Conservation (phyloP, 2,888 invertebrate genomes). For the Noctuana brunneofusca region DNA sequence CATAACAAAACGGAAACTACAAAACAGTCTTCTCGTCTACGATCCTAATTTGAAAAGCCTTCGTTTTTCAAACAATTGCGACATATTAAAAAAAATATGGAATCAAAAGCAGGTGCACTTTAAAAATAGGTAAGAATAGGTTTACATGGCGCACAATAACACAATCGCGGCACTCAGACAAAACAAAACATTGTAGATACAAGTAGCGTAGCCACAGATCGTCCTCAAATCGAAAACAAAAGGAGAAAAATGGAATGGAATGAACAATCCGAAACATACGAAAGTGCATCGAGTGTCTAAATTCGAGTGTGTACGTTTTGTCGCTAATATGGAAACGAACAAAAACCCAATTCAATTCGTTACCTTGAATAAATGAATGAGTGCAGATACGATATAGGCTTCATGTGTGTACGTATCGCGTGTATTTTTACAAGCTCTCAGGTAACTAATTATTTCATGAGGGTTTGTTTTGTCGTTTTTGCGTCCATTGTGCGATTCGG, state of each 20-base stretch:
- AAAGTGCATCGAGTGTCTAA: slow-evolving; percentile 54
- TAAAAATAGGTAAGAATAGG: slow-evolving; percentile 42
- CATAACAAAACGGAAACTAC: slow-evolving; percentile 11
- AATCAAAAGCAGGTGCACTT: slow-evolving; percentile 35
- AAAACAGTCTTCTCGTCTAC: slow-evolving; percentile 17
- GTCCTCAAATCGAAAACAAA: slow-evolving; percentile 48
- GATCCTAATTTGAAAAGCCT: slow-evolving; percentile 31
- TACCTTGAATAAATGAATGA: slow-evolving; percentile 42
- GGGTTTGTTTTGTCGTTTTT: slow-evolving; percentile 32
- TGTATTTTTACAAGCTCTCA: slow-evolving; percentile 30
- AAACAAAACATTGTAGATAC: slow-evolving; percentile 48
- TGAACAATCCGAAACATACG: slow-evolving; percentile 52
- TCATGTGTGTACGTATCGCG: slow-evolving; percentile 11
- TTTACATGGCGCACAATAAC: slow-evolving; percentile 41
- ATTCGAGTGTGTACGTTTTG: slow-evolving; percentile 49
- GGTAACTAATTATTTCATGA: slow-evolving; percentile 33
- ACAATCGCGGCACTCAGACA: slow-evolving; percentile 52
- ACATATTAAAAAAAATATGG: slow-evolving; percentile 34
- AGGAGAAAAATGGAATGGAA: slow-evolving; percentile 48
- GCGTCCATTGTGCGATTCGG: slow-evolving; percentile 33
- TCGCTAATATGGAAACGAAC: slow-evolving; percentile 47
- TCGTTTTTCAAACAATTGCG: slow-evolving; percentile 34
- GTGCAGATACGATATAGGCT: slow-evolving; percentile 26
- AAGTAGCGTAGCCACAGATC: slow-evolving; percentile 43
- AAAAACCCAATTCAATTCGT: slow-evolving; percentile 40